Evolutionary conservation across 1,140 invertebrate species (phyloP).

Genomic region (Lerema accius): DNA sequence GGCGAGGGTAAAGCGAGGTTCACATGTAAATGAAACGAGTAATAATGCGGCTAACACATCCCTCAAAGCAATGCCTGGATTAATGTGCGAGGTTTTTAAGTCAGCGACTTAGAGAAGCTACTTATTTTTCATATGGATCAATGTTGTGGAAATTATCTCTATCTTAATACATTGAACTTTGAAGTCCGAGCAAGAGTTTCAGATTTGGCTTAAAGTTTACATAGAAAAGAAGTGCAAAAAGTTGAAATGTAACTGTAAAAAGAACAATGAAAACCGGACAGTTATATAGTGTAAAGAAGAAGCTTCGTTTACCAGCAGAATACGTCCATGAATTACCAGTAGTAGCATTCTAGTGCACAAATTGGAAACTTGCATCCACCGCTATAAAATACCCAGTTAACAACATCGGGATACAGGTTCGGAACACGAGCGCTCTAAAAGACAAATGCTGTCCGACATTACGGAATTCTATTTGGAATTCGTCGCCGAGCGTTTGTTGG

Average conservation of each 20-base stretch:
- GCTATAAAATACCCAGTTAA: slow-evolving; percentile 31
- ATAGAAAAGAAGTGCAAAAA: too few relatives aligned
- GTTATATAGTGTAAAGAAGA: too few relatives aligned
- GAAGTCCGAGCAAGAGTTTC: too few relatives aligned
- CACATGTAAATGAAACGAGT: slow-evolving; percentile 34
- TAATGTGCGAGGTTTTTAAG: slow-evolving; percentile 10
- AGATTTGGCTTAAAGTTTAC: too few relatives aligned
- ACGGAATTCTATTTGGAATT: slow-evolving; percentile 35
- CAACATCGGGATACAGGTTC: slow-evolving; percentile 22
- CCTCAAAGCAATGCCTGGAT: slow-evolving; percentile 33
- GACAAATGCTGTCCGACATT: slow-evolving; percentile 35
- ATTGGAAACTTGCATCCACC: slow-evolving; percentile 33
- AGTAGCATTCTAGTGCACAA: slow-evolving; percentile 10
- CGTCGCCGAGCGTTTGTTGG: slow-evolving; percentile 31
- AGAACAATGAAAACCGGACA: too few relatives aligned
- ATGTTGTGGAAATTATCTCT: too few relatives aligned
- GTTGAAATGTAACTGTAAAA: too few relatives aligned
- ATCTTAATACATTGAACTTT: too few relatives aligned
- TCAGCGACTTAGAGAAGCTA: slow-evolving; percentile 5
- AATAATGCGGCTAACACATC: slow-evolving; percentile 29
- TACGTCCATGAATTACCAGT: slow-evolving; percentile 20
- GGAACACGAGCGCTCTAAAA: slow-evolving; percentile 34
- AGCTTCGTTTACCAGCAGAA: slow-evolving; percentile 23
- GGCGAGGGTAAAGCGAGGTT: slow-evolving; percentile 25
- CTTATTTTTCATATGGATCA: too few relatives aligned